Evolutionary conservation across 1,140 invertebrate genomes (phyloP), one percentile per base, ranked within the genome.

Genomic region (Papilio glaucus): DNA sequence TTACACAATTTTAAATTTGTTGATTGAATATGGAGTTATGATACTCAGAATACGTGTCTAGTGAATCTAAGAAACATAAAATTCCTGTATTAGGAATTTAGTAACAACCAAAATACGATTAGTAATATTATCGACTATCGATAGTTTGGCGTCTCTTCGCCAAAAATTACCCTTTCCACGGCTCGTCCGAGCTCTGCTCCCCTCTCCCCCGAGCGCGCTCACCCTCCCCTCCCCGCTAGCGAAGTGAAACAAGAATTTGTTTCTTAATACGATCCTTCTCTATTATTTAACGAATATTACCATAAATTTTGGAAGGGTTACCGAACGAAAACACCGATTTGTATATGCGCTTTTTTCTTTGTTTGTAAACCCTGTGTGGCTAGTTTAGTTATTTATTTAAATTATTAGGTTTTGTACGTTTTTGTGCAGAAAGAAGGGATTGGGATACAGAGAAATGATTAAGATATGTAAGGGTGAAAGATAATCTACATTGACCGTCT

Each of bases 211-310:
- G 21, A 42, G 41, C 26, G 7, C 67, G 26, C 13, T 5, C 24
- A 3, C 29, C 29, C 29, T 33, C 6, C 42, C 21, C 39, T 4
- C 13, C 2, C 49, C 49, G 49, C 49, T 57, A 26, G 41, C 67
- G 65, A 69, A 69, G 21, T 26, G 74, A 71, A 77, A 78, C 77
- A 78, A 81, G 79, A 85, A 84, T 82, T 84, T 84, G 84, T 85
- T 79, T 84, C 84, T 85, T 84, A 85, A 81, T 83, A 81, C 84
- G 72, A 72, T 73, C 74, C 78, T 84, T 74, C 76, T 85, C 77
- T 85, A 85, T 85, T 85, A 84, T 85, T 85, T 85, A 85, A 79
- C 78, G 79, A 83, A 83, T 85, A 84, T 85, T 82, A 85, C 77
- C 77, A 79, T 83, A 85, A 79, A 83, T 84, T 83, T 71, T 38